A percentile compares a stretch with the other conserved stretches of the same genome.
Conservation (phyloP, 2,797 vertebrate genomes). For the Pseudochirops corinnae region DNA sequence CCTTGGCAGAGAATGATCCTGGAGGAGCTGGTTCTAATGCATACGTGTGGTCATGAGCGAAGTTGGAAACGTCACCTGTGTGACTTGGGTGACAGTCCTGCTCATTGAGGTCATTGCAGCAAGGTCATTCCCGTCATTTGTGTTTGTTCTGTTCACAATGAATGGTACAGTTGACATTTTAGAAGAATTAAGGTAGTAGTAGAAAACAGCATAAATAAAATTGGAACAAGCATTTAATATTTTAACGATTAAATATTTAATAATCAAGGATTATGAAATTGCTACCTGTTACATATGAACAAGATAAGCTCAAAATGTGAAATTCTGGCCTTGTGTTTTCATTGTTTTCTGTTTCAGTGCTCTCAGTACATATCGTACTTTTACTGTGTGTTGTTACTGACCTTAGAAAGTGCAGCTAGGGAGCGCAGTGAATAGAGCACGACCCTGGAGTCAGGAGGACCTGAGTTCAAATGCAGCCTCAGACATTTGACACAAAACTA, state of each 20-base stretch:
- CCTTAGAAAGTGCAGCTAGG: neutral
- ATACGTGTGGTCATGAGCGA: neutral
- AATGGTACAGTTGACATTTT: neutral
- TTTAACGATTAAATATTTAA: neutral
- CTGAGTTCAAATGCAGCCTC: no score
- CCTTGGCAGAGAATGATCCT: neutral
- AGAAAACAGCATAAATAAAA: neutral
- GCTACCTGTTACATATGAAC: neutral
- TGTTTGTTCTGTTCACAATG: neutral
- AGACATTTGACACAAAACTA: no score
- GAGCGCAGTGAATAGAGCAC: no score
- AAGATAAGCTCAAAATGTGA: neutral
- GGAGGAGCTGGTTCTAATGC: neutral
- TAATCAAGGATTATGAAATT: neutral
- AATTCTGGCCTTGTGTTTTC: neutral
- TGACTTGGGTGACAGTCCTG: neutral
- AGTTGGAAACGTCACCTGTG: neutral
- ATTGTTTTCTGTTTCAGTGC: neutral
- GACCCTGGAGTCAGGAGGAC: no score
- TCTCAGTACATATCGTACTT: neutral
- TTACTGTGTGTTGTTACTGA: neutral
- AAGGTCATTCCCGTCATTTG: neutral
- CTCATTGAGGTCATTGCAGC: neutral
- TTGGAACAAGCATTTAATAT: neutral
- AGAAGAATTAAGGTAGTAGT: neutral